Base-by-base conservation (phyloP, 2,797 vertebrate genomes). In the Tarsius wallacei region DNA sequence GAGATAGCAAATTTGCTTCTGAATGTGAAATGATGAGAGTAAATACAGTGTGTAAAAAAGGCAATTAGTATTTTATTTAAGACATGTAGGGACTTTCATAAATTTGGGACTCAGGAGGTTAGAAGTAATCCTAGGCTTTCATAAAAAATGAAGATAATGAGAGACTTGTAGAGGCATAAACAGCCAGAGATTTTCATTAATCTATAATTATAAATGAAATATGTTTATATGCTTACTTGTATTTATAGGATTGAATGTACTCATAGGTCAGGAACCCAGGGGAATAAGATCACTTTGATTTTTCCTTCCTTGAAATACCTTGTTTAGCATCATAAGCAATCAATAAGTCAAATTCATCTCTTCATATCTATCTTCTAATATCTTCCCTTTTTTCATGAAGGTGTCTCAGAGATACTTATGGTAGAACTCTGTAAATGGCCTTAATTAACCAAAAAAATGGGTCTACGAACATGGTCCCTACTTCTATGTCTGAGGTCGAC, bases 151-250 rank as follows among this genome's bases (percentile, higher is more conserved):
- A 70, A 47, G 49, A n/a, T 70, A 90, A 85, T 92, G 68, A 71
- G 21, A 10, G 24, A 76, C 77, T 57, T 91, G 1, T 81, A 74
- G 87, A 77, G 61, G 51, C 24, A 28, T 76, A 87, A 91, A 26
- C 33, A 68, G 47, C 26, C 66, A 88, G 61, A 78, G 12, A 33
- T 83, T 96, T 95, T 93, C 13, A 90, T 59, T 94, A 33, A 95
- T 66, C 17, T 90, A 31, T 51, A 89, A 59, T 90, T 87, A 51
- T 74, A 87, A 87, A 85, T 86, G 70, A 84, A 87, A 70, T 36
- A 36, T 70, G 21, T 19, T 70, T 33, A 21, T 42, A 42, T 42
- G 42, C 42, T 42, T 42, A 42, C 42, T 36, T 70, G 11, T 70
- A 21, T 63, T 63, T 28, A 63, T 26, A 70, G 15, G 10, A 73